These are phyloP conservation scores for Botia kubotai DNA, from an alignment of 2,797 vertebrate genomes.

Conservation along the genomic window DNA sequence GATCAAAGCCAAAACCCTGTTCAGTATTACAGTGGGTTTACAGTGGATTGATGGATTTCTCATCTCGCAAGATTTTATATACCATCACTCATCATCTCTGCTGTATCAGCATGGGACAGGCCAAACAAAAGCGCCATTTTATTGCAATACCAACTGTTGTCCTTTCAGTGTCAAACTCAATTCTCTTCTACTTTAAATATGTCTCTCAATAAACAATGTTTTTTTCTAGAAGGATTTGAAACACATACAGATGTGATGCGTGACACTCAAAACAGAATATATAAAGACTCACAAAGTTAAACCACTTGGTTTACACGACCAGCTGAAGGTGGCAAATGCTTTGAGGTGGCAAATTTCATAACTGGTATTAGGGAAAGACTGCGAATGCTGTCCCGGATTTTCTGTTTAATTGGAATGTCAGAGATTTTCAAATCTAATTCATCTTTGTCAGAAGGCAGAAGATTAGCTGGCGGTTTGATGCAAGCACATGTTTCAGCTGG, in stretches of 20 bases:
- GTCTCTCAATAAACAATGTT: slow-evolving; percentile 1
- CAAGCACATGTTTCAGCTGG: slow-evolving; percentile 56
- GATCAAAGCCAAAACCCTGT: slow-evolving; percentile 27
- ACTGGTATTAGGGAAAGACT: slow-evolving; percentile 24
- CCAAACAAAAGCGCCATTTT: slow-evolving; percentile 26
- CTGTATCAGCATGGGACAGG: slow-evolving; percentile 24
- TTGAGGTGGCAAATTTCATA: slow-evolving; percentile 34
- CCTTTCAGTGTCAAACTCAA: slow-evolving; percentile 8
- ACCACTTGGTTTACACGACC: background rate
- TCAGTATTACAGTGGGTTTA: slow-evolving; percentile 31
- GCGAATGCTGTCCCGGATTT: slow-evolving; percentile 29
- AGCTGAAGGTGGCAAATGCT: background rate
- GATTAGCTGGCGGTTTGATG: slow-evolving; percentile 65
- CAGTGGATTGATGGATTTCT: slow-evolving; percentile 24
- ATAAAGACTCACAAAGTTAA: background rate
- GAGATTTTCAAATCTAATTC: slow-evolving; percentile 63
- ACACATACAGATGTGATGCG: background rate
- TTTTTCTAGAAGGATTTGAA: background rate
- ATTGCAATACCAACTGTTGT: background rate
- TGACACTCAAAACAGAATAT: background rate
- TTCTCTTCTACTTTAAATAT: background rate
- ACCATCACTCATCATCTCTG: slow-evolving; percentile 22
- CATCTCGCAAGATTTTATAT: slow-evolving; percentile 17
- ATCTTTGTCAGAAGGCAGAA: slow-evolving; percentile 59
- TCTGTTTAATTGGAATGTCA: slow-evolving; percentile 56